Base-by-base conservation (phyloP, 2,888 invertebrate species). In the Dicyrtoma fusca region DNA sequence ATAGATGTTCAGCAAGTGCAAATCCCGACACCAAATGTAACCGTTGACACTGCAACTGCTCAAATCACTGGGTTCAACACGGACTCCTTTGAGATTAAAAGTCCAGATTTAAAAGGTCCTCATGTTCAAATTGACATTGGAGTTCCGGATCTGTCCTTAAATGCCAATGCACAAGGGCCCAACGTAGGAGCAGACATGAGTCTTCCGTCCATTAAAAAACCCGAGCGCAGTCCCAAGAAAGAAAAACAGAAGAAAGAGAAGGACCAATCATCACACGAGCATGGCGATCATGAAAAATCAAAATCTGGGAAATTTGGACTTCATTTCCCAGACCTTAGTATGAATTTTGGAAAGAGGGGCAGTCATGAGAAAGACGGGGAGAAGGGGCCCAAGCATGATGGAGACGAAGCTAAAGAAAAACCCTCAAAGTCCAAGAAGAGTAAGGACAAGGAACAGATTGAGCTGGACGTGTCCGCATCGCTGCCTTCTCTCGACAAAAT, bases 231-330 rank as follows among this genome's bases (percentile, higher is more conserved):
- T 34, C 49, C 34, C 23, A 64, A 63, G n/a, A 73, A 72, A 45
- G 59, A 66, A 14, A 51, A 59, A 34, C 51, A 65, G 13, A 8
- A 17, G 13, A 21, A 19, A 14, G 55, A 55, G 23, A 68, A 71
- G 53, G 63, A 65, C 13, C 57, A 68, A 44, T 34, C 34, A n/a
- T n/a, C n/a, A n/a, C 19, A 72, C 11, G 69, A 71, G 19, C 57
- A 69, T 8, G 19, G 19, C 1, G 34, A 8, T 25, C 57, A 65
- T 0, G 73, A 70, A 47, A 74, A 76, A 62, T 77, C 75, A 13
- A 78, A 79, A 69, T 74, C 75, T 59, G 34, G 53, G 6, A 81
- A 80, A 74, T 80, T 81, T 63, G 83, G 82, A 44, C 81, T 82
- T 17, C 80, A 81, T 42, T 74, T 83, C 42, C 83, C 83, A 1